Conservation (phyloP, 2,888 invertebrate genomes). For the Drosophila greeni region DNA sequence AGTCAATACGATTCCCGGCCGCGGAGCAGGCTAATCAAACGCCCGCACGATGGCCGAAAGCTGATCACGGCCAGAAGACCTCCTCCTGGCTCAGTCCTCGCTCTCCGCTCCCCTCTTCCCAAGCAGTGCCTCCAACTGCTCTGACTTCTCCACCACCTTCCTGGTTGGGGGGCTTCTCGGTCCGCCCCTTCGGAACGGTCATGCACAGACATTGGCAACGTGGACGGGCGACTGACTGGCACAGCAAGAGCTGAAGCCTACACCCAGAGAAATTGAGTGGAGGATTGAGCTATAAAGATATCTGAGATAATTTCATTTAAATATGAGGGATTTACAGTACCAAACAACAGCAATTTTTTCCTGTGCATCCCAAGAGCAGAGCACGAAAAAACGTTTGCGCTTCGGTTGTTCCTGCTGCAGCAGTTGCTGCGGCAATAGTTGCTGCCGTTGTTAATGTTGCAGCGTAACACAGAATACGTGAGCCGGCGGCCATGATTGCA, state of each 20-base stretch:
- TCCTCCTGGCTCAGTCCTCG: constrained; percentile 5
- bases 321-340: too few species aligned
- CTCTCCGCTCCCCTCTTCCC: neutral
- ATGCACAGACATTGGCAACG: constrained; percentile 59
- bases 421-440: constrained; percentile 29
- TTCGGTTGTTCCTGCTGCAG: constrained; percentile 44
- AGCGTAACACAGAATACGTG: constrained; percentile 79
- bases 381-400: constrained; percentile 74
- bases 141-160: neutral
- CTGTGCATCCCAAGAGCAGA: constrained; percentile 34
- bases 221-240: constrained; percentile 33
- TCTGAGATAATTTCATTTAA: neutral
- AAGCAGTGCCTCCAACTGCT: neutral
- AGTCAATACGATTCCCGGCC: constrained; percentile 27
- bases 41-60: constrained; percentile 64
- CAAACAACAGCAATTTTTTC: neutral
- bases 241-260: constrained; percentile 26
- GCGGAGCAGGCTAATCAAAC: constrained; percentile 59
- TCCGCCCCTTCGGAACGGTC: constrained; percentile 53
- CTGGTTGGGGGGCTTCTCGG: constrained; percentile 7
- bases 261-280: neutral
- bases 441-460: constrained; percentile 73
- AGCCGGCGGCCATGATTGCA: constrained; percentile 74
- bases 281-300: neutral
- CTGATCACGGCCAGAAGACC: constrained; percentile 29